Percentiles rank a stretch among this genome's conserved stretches.
Conservation (phyloP, 2,113 vertebrate genomes). For the Salminus brasiliensis region DNA sequence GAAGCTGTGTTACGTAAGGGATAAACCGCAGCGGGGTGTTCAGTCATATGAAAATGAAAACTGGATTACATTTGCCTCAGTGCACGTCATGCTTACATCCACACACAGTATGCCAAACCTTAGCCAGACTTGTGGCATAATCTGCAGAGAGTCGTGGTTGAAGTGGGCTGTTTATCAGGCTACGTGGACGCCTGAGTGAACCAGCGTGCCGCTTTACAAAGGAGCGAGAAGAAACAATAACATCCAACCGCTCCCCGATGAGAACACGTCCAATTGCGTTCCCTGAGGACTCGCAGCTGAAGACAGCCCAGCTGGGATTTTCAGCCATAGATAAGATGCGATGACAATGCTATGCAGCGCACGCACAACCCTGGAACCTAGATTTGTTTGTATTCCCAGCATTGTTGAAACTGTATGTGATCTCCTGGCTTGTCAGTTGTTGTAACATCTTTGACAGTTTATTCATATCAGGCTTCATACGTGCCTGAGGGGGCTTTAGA, state of each 20-base stretch:
- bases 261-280: not conserved
- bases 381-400: slow-evolving; percentile 1
- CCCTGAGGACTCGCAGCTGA: not conserved
- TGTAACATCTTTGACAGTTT: slow-evolving; percentile 14
- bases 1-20: slow-evolving; percentile 22
- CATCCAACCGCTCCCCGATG: not conserved
- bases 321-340: not conserved
- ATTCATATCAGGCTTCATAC: not conserved
- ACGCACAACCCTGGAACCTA: not conserved
- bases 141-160: slow-evolving; percentile 25
- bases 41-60: slow-evolving; percentile 14
- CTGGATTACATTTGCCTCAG: slow-evolving; percentile 17
- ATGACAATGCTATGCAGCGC: not conserved
- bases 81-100: slow-evolving; percentile 4
- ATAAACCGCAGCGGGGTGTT: slow-evolving; percentile 2
- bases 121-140: not conserved
- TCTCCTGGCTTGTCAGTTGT: slow-evolving; percentile 6
- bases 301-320: slow-evolving; percentile 5
- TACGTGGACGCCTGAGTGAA: not conserved
- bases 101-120: not conserved
- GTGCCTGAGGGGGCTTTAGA: not conserved
- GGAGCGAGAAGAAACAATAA: slow-evolving; percentile 2
- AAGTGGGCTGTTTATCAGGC: slow-evolving; percentile 24
- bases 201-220: slow-evolving; percentile 1
- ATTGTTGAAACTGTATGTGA: not conserved